These are phyloP conservation scores for Pyralis farinalis DNA, from an alignment of 2,888 invertebrate species.

Conservation along the genomic window DNA sequence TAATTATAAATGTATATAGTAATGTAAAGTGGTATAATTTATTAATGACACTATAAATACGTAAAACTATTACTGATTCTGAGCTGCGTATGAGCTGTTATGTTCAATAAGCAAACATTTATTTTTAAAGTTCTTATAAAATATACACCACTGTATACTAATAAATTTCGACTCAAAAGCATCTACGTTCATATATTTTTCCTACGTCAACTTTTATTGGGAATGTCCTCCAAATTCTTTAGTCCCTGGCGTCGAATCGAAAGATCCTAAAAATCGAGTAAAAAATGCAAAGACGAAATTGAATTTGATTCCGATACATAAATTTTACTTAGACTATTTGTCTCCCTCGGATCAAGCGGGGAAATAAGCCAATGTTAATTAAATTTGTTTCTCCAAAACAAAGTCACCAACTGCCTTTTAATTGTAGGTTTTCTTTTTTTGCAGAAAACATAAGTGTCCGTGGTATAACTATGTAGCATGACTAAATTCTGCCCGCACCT, in stretches of 20 bases:
- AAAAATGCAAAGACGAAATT: conserved; percentile 78
- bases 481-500: no score
- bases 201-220: not conserved
- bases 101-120: no score
- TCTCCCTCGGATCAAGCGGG: conserved; percentile 72
- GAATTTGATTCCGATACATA: conserved; percentile 80
- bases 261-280: conserved; percentile 67
- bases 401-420: conserved; percentile 60
- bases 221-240: conserved; percentile 43
- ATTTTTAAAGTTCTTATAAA: no score
- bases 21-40: no score
- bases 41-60: no score
- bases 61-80: no score
- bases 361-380: conserved; percentile 72
- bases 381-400: conserved; percentile 69
- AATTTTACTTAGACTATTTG: conserved; percentile 79
- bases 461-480: not conserved
- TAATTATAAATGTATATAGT: no score
- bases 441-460: not conserved
- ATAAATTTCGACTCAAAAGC: no score
- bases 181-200: no score
- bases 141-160: no score
- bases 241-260: conserved; percentile 43
- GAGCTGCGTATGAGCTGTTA: no score
- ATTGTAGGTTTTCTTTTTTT: conserved; percentile 51